A percentile compares a stretch with the other conserved stretches of the same genome.
These are phyloP conservation scores for Gallinago paraguaiae DNA, from an alignment of 2,113 vertebrate genomes.

Conservation along the genomic window DNA sequence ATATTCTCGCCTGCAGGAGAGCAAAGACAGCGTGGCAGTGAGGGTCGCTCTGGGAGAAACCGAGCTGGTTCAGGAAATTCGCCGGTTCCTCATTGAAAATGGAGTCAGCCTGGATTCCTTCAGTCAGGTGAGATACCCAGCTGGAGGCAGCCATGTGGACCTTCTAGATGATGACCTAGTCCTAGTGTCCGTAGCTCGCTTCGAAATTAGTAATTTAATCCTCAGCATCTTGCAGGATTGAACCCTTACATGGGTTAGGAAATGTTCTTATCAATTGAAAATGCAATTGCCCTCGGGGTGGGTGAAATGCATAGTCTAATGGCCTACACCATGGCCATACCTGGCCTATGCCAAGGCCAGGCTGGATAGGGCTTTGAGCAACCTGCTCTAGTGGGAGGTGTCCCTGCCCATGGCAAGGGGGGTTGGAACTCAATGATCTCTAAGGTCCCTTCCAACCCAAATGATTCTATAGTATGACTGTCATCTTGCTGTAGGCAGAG, in stretches of 20 bases:
- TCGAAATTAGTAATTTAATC: not conserved
- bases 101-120: slow-evolving; percentile 92
- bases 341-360: no score
- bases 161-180: not conserved
- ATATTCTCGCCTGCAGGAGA: slow-evolving; percentile 77
- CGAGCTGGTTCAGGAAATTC: slow-evolving; percentile 92
- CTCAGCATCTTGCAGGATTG: not conserved
- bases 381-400: no score
- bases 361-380: no score
- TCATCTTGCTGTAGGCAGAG: not conserved
- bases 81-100: slow-evolving; percentile 88
- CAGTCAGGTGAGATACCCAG: slow-evolving; percentile 84
- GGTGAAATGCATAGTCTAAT: accelerated
- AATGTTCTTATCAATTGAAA: not conserved
- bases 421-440: no score
- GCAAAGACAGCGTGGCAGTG: slow-evolving; percentile 90
- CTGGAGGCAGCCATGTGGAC: not conserved
- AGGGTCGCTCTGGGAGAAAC: slow-evolving; percentile 95
- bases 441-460: no score
- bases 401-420: no score
- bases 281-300: accelerated
- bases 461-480: no score
- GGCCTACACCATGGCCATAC: not conserved
- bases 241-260: not conserved
- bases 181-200: not conserved